These are phyloP conservation scores for Cryptotermes secundus DNA, from an alignment of 1,140 invertebrate genomes.

Conservation along the genomic window DNA sequence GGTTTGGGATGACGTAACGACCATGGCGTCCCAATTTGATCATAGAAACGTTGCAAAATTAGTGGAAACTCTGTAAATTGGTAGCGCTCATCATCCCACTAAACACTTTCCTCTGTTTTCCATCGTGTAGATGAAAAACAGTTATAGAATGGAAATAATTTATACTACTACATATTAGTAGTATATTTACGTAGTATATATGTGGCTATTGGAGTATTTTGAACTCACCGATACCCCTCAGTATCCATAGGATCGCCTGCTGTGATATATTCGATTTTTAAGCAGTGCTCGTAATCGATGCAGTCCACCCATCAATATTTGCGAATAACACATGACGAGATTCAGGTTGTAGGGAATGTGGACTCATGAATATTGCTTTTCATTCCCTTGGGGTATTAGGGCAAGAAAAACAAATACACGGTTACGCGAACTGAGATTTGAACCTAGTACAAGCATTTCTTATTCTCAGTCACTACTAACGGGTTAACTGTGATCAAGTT, in stretches of 20 bases:
- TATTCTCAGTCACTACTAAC: neutral
- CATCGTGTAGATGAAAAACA: neutral
- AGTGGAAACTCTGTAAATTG: neutral
- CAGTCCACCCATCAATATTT: neutral
- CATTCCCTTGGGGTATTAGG: neutral
- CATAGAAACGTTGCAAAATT: neutral
- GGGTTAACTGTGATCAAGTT: neutral
- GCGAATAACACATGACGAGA: neutral
- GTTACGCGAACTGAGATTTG: neutral
- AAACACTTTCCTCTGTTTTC: neutral
- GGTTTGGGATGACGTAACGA: neutral
- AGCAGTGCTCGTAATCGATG: neutral
- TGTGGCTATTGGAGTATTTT: neutral
- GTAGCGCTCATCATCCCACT: neutral
- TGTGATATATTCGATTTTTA: neutral
- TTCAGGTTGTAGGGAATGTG: neutral
- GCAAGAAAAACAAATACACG: neutral
- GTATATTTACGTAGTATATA: neutral
- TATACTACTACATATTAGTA: neutral
- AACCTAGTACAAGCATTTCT: neutral
- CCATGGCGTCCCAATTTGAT: neutral
- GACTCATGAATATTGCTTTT: neutral
- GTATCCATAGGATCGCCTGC: neutral
- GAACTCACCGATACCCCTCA: neutral
- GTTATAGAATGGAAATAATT: constrained; percentile 9